phyloP scores from a whole-genome alignment of 2,113 vertebrate species.

The Oreochromis tanganicae region DNA sequence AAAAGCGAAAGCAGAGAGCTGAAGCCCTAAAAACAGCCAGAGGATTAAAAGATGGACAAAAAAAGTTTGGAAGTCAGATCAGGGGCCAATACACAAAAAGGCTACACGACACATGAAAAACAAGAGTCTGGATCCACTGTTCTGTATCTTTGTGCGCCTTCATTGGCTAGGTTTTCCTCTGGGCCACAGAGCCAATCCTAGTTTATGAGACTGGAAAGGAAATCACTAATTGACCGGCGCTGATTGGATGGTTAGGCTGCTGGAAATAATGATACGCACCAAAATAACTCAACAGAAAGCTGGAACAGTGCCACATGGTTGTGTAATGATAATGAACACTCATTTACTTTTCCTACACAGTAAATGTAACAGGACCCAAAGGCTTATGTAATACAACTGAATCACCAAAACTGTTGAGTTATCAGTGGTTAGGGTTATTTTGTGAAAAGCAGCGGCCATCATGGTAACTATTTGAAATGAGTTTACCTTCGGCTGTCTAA shows the following conservation, averaged over 20 bases:
- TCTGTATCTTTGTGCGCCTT: background rate
- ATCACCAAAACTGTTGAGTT: background rate
- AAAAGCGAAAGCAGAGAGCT: background rate
- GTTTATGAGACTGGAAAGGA: slow-evolving; percentile 61
- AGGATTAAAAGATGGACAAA: background rate
- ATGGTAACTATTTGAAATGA: background rate
- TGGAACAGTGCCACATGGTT: slow-evolving; percentile 53
- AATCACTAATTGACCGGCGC: slow-evolving; percentile 67
- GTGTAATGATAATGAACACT: slow-evolving; percentile 65
- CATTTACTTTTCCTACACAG: slow-evolving; percentile 55
- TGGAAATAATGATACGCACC: slow-evolving; percentile 68
- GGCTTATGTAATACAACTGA: slow-evolving; percentile 56
- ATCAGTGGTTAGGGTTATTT: background rate
- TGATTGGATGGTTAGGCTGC: slow-evolving; percentile 56
- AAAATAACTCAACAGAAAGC: slow-evolving; percentile 57
- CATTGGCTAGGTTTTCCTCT: background rate
- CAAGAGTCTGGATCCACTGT: background rate
- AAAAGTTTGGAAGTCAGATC: background rate
- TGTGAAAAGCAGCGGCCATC: background rate
- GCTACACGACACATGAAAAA: background rate
- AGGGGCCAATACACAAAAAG: background rate
- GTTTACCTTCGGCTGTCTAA: background rate
- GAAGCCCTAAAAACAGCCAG: background rate
- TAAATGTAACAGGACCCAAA: slow-evolving; percentile 22
- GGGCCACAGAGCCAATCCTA: slow-evolving; percentile 32